These are phyloP conservation scores for Aplysia californica DNA, from an alignment of 1,140 invertebrate species.

Conservation along the genomic window DNA sequence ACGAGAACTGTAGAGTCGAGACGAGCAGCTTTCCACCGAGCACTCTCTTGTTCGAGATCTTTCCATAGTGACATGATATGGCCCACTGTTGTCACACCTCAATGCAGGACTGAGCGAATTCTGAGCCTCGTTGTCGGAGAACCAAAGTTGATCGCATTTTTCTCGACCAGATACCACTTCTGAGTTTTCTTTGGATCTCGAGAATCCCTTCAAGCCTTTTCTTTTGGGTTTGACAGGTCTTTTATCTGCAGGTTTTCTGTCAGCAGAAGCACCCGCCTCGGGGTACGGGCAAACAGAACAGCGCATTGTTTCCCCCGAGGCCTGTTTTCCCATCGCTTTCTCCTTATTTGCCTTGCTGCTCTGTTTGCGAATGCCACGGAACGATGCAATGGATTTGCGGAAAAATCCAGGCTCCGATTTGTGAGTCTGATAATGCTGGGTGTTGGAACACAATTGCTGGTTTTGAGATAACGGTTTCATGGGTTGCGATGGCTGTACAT, in stretches of 20 bases:
- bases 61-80: not conserved
- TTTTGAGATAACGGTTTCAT: not conserved
- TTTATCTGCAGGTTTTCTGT: constrained; percentile 6
- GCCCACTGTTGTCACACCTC: not conserved
- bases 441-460: not conserved
- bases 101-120: not conserved
- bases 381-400: constrained; percentile 20
- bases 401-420: constrained; percentile 8
- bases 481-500: not conserved
- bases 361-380: constrained; percentile 1
- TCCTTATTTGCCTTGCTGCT: not conserved
- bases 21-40: constrained; percentile 24
- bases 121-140: constrained; percentile 16
- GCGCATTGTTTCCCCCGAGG: not conserved
- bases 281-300: constrained; percentile 20
- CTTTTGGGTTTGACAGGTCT: constrained; percentile 7
- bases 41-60: constrained; percentile 2
- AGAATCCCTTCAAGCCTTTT: constrained; percentile 7
- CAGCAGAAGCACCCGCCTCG: not conserved
- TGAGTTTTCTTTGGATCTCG: constrained; percentile 7
- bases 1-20: constrained; percentile 4
- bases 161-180: not conserved
- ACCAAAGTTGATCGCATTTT: constrained; percentile 4
- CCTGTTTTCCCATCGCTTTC: not conserved
- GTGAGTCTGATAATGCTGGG: too few relatives aligned